Evolutionary conservation across 2,113 vertebrate species (phyloP), one percentile per base, ranked within the genome.

Genomic region (Condylura cristata): DNA sequence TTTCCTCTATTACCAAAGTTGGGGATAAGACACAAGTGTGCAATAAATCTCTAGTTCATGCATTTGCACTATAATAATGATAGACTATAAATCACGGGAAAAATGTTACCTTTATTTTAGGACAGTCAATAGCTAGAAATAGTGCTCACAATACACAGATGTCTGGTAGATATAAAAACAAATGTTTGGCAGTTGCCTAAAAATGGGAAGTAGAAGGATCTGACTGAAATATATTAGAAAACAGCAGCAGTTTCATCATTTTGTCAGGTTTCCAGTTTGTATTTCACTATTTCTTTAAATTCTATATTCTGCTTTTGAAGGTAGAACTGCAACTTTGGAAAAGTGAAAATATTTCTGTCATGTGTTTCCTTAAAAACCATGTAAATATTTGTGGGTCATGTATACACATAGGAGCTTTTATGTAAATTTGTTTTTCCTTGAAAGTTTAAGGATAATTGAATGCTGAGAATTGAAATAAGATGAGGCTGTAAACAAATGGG

Each of bases 1-100:
- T 98, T 97, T 97, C 53, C 78, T 91, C 41, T 95, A 84, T 96
- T 96, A 87, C 86, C 93, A 14, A 83, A 97, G 97, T 84, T 71
- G 56, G 92, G 94, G 93, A 91, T 89, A 98, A 98, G 97, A 95
- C 97, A 96, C 92, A 16, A 78, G 96, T 94, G 96, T 92, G 81
- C 86, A 97, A 95, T 98, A 97, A 98, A 98, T 98, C 96, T 97
- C 96, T 86, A 96, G 95, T 95, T 93, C 90, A 82, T 96, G 96
- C 85, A 89, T 97, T 98, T 88, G 83, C 30, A 96, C 91, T 94
- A 93, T 96, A 97, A 97, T 66, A 97, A 98, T 96, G 96, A 97
- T 95, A 95, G 86, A 95, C 95, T 95, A 91, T 96, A 98, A 98
- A 92, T 97, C 56, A 41, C 75, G 92, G 82, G 37, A 79, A n/a